Base-by-base conservation (phyloP, 2,113 vertebrate species). In the Vulpes vulpes region DNA sequence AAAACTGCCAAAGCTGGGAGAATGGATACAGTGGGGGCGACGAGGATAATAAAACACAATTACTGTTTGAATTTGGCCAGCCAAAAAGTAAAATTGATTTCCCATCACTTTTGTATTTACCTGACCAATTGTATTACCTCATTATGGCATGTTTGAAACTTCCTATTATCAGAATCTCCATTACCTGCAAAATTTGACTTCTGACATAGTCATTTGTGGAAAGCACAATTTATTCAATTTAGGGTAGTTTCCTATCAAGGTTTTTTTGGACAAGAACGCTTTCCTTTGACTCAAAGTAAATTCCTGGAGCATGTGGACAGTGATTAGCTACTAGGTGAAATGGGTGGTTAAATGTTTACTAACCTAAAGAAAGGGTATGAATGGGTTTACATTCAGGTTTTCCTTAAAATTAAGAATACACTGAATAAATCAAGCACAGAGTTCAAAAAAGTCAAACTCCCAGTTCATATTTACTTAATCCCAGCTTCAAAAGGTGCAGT, bases 381-480 rank as follows among this genome's bases (percentile, higher is more conserved):
- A 17, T 82, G 35, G 49, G 67, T 69, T 15, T 73, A 64, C 17
- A 32, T 49, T 76, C 20, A 74, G n/a, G 32, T 85, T 84, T 95
- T 94, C 25, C 78, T 22, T 20, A 73, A 7, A 14, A 17, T 93
- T 91, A 57, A 95, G 49, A 93, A 82, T 73, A 80, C n/a, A 65
- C 32, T 86, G 49, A 84, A 32, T 4, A 78, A 73, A 30, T 35
- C 38, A 69, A 90, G 74, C 11, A 74, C 4, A 23, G 51, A 96
- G 25, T 92, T 76, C 11, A 76, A 94, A 65, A 62, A 92, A 49
- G 64, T 84, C 55, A 65, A 17, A 35, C 4, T 64, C 51, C 92
- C 86, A 81, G 3, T 90, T 92, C 38, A 94, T 76, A 51, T 85
- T 87, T 71, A 32, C 51, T 85, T 80, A 91, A n/a, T 76, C 9